These are phyloP conservation scores for Hoplodrina blanda DNA, from an alignment of 2,888 invertebrate species.

Conservation along the genomic window DNA sequence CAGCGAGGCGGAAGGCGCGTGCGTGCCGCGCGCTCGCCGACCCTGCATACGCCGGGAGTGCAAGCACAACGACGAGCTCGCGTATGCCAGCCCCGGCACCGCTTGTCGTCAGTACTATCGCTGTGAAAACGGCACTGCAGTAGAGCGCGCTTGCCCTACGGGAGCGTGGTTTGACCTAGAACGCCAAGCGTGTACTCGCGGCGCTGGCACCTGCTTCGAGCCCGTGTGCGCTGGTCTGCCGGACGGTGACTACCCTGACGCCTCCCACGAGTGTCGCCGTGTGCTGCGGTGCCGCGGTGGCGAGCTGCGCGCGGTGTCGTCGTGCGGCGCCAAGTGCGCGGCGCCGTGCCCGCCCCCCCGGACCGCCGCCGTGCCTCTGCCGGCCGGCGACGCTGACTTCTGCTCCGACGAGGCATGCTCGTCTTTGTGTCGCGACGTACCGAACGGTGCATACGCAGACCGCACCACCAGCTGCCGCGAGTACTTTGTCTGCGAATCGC, in stretches of 20 bases:
- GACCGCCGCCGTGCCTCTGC: slow-evolving; percentile 82
- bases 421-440: slow-evolving; percentile 86
- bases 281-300: slow-evolving; percentile 87
- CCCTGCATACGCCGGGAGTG: slow-evolving; percentile 84
- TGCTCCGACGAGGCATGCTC: slow-evolving; percentile 87
- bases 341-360: slow-evolving; percentile 83
- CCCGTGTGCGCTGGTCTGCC: slow-evolving; percentile 90
- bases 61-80: slow-evolving; percentile 77
- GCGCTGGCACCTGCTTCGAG: slow-evolving; percentile 91
- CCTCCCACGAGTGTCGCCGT: slow-evolving; percentile 90
- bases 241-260: slow-evolving; percentile 90
- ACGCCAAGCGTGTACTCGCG: slow-evolving; percentile 88
- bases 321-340: slow-evolving; percentile 76
- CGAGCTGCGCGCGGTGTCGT: slow-evolving; percentile 79
- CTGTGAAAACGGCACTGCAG: slow-evolving; percentile 87
- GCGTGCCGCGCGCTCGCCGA: slow-evolving; percentile 79
- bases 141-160: slow-evolving; percentile 87
- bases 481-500: slow-evolving; percentile 90
- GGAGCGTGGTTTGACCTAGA: slow-evolving; percentile 90
- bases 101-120: slow-evolving; percentile 91
- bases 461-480: slow-evolving; percentile 89
- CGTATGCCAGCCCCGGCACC: slow-evolving; percentile 90
- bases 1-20: slow-evolving; percentile 83
- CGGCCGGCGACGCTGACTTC: slow-evolving; percentile 88
- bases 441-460: slow-evolving; percentile 91